A percentile compares a stretch with the other conserved stretches of the same genome.
These are phyloP conservation scores for Pollenia amentaria DNA, from an alignment of 2,888 invertebrate genomes.

Conservation along the genomic window DNA sequence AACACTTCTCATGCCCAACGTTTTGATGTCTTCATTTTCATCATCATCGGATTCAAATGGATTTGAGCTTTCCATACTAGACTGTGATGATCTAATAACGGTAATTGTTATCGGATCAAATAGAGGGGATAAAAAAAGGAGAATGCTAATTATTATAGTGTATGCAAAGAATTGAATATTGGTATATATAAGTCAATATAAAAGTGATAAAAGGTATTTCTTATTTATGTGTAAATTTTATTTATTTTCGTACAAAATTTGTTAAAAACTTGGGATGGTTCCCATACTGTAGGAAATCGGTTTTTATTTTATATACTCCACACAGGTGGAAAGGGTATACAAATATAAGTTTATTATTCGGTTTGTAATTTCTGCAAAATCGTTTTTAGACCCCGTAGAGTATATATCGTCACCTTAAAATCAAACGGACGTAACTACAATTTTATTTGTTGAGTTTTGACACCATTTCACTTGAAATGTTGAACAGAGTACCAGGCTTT, in stretches of 20 bases:
- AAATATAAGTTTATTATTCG: too few relatives aligned
- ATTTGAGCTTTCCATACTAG: constrained; percentile 87
- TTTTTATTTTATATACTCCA: too few relatives aligned
- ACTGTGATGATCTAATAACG: constrained; percentile 85
- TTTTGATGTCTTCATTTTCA: constrained; percentile 75
- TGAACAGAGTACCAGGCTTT: too few relatives aligned
- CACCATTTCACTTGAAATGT: too few relatives aligned
- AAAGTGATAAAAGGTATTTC: constrained; percentile 31
- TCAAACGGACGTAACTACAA: too few relatives aligned
- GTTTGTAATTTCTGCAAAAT: too few relatives aligned
- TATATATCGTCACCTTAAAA: too few relatives aligned
- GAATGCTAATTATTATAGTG: constrained; percentile 35
- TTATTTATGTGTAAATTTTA: constrained; percentile 32
- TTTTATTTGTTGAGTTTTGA: too few relatives aligned
- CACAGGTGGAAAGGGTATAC: too few relatives aligned
- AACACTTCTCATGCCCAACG: constrained; percentile 73
- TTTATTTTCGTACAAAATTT: constrained; percentile 21
- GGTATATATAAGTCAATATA: constrained; percentile 29
- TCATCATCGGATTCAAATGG: constrained; percentile 86
- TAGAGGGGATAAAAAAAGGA: constrained; percentile 14
- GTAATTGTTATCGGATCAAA: constrained; percentile 19
- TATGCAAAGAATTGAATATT: constrained; percentile 57
- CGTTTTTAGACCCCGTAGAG: too few relatives aligned
- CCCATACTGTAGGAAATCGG: background rate
- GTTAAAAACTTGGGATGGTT: background rate